Conservation (phyloP, 2,888 invertebrate genomes). For the Ctena decussata region DNA sequence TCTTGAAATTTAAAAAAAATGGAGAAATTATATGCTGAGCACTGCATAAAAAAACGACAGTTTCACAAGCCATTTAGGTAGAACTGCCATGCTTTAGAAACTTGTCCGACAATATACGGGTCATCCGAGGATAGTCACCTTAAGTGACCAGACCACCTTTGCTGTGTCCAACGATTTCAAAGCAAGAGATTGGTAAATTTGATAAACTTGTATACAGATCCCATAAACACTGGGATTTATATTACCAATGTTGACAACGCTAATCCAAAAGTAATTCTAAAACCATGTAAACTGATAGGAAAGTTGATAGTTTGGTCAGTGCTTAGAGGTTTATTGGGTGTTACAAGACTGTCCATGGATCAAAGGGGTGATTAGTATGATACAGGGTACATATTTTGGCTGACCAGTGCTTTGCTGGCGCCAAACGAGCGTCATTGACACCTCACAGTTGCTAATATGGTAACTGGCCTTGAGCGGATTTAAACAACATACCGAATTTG, state of each 20-base stretch:
- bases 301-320: neutral
- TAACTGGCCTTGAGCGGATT: too few relatives aligned
- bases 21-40: too few relatives aligned
- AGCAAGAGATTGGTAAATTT: neutral
- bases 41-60: too few relatives aligned
- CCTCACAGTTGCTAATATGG: too few relatives aligned
- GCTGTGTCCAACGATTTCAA: neutral
- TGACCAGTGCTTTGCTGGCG: neutral
- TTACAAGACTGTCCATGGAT: neutral
- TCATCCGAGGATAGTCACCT: constrained; percentile 44
- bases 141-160: neutral
- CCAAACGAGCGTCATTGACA: too few relatives aligned
- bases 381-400: neutral
- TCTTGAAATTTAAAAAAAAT: too few relatives aligned
- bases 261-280: neutral
- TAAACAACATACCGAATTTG: too few relatives aligned
- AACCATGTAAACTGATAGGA: neutral
- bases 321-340: neutral
- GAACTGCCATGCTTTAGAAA: too few relatives aligned
- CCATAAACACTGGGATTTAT: constrained; percentile 9
- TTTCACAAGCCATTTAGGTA: too few relatives aligned
- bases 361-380: neutral
- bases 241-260: neutral
- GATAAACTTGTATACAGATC: neutral
- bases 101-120: too few relatives aligned